These are phyloP conservation scores for Tryphoninae sp. DNA, from an alignment of 2,888 invertebrate genomes.

Conservation along the genomic window DNA sequence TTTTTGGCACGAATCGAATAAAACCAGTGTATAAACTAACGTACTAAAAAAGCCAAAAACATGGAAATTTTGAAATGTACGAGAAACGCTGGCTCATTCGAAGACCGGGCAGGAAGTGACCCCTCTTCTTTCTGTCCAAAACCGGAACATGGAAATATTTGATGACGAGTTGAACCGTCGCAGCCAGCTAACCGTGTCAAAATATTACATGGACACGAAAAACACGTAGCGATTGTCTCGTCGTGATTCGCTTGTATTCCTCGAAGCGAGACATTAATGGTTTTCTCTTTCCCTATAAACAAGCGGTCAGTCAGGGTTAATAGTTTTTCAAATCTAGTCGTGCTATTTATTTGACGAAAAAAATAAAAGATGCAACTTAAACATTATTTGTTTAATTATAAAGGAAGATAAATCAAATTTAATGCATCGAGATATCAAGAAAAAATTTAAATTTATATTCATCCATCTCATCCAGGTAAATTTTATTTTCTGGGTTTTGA, in stretches of 20 bases:
- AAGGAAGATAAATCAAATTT: too few species aligned
- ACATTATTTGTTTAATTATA: too few species aligned
- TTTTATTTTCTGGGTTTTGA: too few species aligned
- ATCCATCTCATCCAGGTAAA: too few species aligned
- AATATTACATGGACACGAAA: slow-evolving; percentile 26
- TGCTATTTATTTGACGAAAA: not conserved
- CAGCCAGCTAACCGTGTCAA: slow-evolving; percentile 29
- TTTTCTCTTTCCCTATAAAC: slow-evolving; percentile 7
- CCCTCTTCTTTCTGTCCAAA: not conserved
- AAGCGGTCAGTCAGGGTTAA: not conserved
- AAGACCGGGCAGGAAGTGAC: not conserved
- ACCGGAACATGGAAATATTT: slow-evolving; percentile 46
- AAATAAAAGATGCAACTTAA: too few species aligned
- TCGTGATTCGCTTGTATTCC: slow-evolving; percentile 54
- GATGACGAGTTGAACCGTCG: slow-evolving; percentile 23
- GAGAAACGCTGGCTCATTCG: not conserved
- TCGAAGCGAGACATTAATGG: slow-evolving; percentile 19
- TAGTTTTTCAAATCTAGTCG: not conserved
- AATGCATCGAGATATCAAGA: too few species aligned
- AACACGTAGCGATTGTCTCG: slow-evolving; percentile 32
- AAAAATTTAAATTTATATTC: too few species aligned
- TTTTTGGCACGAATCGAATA: too few species aligned
- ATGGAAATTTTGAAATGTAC: not conserved
- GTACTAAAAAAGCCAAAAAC: too few species aligned
- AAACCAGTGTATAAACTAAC: too few species aligned